Percentiles rank a stretch among this genome's conserved stretches.
Evolutionary conservation across 2,113 vertebrate genomes (phyloP).

Genomic region (Anser brachyrhynchus): DNA sequence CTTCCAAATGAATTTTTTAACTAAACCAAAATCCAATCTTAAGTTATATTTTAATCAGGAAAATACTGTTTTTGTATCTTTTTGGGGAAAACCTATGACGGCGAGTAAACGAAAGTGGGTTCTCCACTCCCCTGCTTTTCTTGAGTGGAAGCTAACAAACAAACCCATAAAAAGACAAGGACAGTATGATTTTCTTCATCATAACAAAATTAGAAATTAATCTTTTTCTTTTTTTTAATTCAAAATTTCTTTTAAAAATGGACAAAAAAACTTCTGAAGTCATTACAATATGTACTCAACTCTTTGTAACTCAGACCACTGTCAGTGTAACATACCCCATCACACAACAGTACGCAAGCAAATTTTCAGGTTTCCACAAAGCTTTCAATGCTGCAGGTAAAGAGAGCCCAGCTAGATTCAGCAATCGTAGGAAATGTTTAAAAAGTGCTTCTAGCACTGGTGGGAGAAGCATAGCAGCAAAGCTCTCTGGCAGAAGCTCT

Average conservation of each 20-base stretch:
- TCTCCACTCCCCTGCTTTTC: not conserved
- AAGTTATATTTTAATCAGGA: not conserved
- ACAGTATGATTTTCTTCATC: not conserved
- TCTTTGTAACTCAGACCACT: not conserved
- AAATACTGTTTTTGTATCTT: not conserved
- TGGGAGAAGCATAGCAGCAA: not conserved
- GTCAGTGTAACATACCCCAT: not conserved
- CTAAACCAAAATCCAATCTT: not conserved
- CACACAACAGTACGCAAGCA: accelerated
- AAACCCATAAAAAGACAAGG: not conserved
- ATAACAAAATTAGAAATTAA: not conserved
- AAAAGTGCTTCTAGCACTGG: not conserved
- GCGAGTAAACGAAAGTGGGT: not conserved
- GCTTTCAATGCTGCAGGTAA: not conserved
- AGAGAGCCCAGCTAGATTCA: not conserved
- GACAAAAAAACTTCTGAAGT: not conserved
- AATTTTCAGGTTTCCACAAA: not conserved
- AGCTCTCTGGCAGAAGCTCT: not conserved
- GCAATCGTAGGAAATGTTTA: not conserved
- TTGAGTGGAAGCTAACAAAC: not conserved
- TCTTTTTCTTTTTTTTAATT: not conserved
- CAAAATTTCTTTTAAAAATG: not conserved
- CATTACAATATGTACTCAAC: not conserved
- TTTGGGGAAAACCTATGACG: not conserved
- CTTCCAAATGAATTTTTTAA: constrained; percentile 17